Evolutionary conservation across 1,140 invertebrate genomes (phyloP).

Genomic region (Rhizoglyphus robini): DNA sequence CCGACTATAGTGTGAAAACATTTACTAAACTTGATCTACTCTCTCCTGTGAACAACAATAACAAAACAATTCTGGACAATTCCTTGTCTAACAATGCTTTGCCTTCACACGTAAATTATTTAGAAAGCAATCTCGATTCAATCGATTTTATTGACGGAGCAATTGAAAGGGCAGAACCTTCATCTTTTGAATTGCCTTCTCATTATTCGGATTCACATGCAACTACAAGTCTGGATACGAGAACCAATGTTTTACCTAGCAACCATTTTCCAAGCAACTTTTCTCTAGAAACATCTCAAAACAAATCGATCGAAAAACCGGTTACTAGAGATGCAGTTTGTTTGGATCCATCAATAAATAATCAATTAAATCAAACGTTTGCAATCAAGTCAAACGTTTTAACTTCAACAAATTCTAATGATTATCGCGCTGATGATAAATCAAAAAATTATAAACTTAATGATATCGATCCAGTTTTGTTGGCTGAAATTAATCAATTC

Average conservation of each 20-base stretch:
- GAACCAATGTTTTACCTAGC: too few relatives aligned
- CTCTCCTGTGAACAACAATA: neutral
- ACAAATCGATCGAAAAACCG: too few relatives aligned
- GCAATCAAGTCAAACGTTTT: neutral
- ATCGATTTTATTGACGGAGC: slow-evolving; percentile 7
- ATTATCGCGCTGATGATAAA: neutral
- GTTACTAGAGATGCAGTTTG: too few relatives aligned
- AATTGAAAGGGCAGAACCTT: neutral
- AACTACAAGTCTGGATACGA: too few relatives aligned
- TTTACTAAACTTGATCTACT: neutral
- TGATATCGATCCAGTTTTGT: neutral
- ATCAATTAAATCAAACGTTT: too few relatives aligned
- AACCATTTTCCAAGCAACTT: too few relatives aligned
- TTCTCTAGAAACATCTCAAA: too few relatives aligned
- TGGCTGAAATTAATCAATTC: neutral
- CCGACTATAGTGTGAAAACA: neutral
- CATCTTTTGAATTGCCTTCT: too few relatives aligned
- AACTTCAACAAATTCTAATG: neutral
- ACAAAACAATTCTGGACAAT: neutral
- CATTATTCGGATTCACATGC: too few relatives aligned
- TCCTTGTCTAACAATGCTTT: neutral
- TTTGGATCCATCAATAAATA: too few relatives aligned
- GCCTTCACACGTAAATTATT: neutral
- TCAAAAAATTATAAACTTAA: neutral
- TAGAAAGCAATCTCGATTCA: slow-evolving; percentile 8